Base-by-base conservation (phyloP, 2,888 invertebrate species). In the Stenurella melanura region DNA sequence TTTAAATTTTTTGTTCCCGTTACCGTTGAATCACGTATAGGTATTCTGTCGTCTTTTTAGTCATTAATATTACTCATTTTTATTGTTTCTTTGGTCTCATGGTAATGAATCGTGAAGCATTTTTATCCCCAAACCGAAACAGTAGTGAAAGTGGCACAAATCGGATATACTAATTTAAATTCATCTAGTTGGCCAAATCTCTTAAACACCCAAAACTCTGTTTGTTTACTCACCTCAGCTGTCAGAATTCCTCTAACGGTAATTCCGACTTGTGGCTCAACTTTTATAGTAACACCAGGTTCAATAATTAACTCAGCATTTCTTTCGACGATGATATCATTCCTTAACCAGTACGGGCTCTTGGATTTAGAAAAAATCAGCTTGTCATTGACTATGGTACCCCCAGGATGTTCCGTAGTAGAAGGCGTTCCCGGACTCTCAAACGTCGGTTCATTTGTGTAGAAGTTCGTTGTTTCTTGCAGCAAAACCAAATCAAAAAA, bases 251-350 rank as follows among this genome's bases (percentile, higher is more conserved):
- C 99, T 86, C 96, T 93, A 63, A 99, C 95, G 34, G 97, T 97
- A 87, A 99, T 94, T 80, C 98, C 98, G 84, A 96, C 94, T 91
- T 97, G 97, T 2, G 98, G 96, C 6, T 96, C 95, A 89, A 99
- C 97, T 83, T 95, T 93, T 73, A 99, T 91, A 85, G 94, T 95
- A 0, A 97, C 97, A 30, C 98, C 99, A 15, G 98, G 94, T 88
- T 97, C 97, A 76, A 99, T 93, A 73, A 95, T 92, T 85, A 99
- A 90, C 86, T 95, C 95, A 0, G 95, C 96, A 79, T 94, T 93
- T 81, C 92, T 91, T 84, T 95, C 95, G 70, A 98, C 92, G 84
- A 95, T 91, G 75, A 97, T 91, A 90, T 97, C 96, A 87, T 95
- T 95, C 79, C 95, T 91, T 26, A 96, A 91, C 84, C 95, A 90